phyloP scores from a whole-genome alignment of 2,797 vertebrate species.

The Cynodonichthys magdalenae region DNA sequence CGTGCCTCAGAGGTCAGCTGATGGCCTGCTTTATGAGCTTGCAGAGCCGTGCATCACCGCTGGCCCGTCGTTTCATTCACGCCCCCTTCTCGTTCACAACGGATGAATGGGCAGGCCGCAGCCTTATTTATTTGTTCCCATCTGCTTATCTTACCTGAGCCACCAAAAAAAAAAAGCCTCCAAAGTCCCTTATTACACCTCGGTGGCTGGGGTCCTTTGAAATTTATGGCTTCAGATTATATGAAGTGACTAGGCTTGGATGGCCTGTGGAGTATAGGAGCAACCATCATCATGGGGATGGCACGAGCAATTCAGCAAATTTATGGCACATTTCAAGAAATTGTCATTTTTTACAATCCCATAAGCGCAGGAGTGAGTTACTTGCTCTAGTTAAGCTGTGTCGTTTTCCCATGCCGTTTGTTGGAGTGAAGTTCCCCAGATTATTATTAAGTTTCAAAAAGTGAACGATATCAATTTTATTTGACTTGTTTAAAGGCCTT shows the following conservation, averaged over 20 bases:
- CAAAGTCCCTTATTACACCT: slow-evolving; percentile 87
- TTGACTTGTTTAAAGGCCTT: slow-evolving; percentile 82
- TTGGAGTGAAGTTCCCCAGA: slow-evolving; percentile 85
- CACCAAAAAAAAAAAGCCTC: slow-evolving; percentile 76
- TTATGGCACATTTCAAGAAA: slow-evolving; percentile 94
- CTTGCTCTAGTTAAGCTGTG: slow-evolving; percentile 88
- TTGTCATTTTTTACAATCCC: slow-evolving; percentile 96
- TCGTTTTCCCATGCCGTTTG: slow-evolving; percentile 86
- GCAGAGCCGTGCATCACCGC: slow-evolving; percentile 87
- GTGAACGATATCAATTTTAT: slow-evolving; percentile 82
- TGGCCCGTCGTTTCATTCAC: slow-evolving; percentile 74
- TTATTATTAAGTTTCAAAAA: slow-evolving; percentile 75
- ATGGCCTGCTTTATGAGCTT: slow-evolving; percentile 91
- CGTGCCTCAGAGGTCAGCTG: slow-evolving; percentile 87
- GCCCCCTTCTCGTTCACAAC: slow-evolving; percentile 33
- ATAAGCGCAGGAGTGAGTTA: slow-evolving; percentile 94
- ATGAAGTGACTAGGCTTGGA: slow-evolving; percentile 89
- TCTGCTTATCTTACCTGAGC: slow-evolving; percentile 69
- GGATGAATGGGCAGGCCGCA: slow-evolving; percentile 82
- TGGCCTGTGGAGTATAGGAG: slow-evolving; percentile 84
- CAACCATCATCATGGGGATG: slow-evolving; percentile 87
- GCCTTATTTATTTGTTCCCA: slow-evolving; percentile 88
- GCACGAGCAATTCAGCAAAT: slow-evolving; percentile 90
- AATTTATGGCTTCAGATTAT: slow-evolving; percentile 96
- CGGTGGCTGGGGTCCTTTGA: slow-evolving; percentile 71